Conservation (phyloP, 2,888 invertebrate genomes). For the Athrips mouffetella region DNA sequence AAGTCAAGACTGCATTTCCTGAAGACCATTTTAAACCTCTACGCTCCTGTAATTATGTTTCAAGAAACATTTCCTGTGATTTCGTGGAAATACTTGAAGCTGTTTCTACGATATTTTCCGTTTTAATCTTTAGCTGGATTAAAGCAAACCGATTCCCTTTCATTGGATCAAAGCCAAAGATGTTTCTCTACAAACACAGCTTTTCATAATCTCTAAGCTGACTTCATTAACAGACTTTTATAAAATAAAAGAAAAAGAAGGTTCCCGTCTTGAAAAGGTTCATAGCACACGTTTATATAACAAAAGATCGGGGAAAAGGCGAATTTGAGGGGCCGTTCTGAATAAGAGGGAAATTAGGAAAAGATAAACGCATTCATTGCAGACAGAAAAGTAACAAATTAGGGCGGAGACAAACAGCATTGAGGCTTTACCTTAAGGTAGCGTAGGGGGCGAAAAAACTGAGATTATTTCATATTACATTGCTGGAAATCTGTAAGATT, state of each 20-base stretch:
- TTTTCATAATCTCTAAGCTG: neutral
- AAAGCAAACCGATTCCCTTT: neutral
- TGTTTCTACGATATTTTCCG: neutral
- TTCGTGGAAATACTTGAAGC: neutral
- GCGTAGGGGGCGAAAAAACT: neutral
- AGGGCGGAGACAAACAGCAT: conserved; percentile 20
- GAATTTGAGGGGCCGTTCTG: neutral
- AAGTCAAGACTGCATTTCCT: too few species aligned
- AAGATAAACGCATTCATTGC: conserved; percentile 23
- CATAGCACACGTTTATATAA: neutral
- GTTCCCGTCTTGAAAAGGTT: neutral
- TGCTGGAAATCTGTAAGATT: neutral
- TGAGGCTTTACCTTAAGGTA: neutral
- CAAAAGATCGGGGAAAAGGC: neutral
- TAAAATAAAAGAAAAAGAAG: neutral
- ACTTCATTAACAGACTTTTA: neutral
- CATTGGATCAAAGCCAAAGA: conserved; percentile 7
- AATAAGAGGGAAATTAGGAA: conserved; percentile 2
- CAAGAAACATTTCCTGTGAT: neutral
- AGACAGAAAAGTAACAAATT: conserved; percentile 26
- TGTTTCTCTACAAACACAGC: neutral
- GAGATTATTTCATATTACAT: neutral
- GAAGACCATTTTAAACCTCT: neutral
- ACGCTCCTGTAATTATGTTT: neutral
- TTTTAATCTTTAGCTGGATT: neutral